Conservation (phyloP, 2,797 vertebrate genomes). For the Bucorvus abyssinicus region DNA sequence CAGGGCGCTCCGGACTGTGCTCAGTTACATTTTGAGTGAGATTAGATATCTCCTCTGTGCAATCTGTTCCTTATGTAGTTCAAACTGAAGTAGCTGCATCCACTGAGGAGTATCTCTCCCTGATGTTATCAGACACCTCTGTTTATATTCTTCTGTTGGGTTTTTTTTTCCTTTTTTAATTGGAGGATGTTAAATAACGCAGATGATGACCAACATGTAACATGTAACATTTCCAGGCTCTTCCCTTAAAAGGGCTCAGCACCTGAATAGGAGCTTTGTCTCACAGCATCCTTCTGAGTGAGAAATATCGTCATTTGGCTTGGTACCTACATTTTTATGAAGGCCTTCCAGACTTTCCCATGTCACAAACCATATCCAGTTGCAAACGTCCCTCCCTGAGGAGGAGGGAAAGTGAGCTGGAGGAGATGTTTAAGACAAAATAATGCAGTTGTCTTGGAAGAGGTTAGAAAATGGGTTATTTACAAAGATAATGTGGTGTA, state of each 20-base stretch:
- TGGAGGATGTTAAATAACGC: too few species aligned
- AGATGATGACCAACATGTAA: too few species aligned
- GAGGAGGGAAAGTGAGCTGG: not conserved
- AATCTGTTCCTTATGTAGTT: rapidly evolving
- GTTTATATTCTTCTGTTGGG: too few species aligned
- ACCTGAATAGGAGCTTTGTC: not conserved
- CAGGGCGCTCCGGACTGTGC: not conserved
- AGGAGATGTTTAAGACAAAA: not conserved
- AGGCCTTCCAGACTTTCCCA: not conserved
- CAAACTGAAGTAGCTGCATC: not conserved
- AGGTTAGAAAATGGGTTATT: not conserved
- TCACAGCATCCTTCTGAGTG: not conserved
- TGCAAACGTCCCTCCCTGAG: not conserved
- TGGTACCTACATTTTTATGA: not conserved
- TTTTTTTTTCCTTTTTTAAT: too few species aligned
- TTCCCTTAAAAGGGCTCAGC: not conserved
- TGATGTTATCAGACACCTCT: too few species aligned
- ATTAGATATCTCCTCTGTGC: too few species aligned
- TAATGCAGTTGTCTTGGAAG: not conserved
- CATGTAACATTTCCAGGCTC: not conserved
- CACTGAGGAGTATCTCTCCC: not conserved
- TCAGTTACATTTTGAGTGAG: not conserved
- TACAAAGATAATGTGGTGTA: not conserved
- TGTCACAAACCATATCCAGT: not conserved
- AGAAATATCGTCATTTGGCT: not conserved